These are phyloP conservation scores for Amphiprion ocellaris DNA, from an alignment of 2,113 vertebrate genomes.

Conservation along the genomic window DNA sequence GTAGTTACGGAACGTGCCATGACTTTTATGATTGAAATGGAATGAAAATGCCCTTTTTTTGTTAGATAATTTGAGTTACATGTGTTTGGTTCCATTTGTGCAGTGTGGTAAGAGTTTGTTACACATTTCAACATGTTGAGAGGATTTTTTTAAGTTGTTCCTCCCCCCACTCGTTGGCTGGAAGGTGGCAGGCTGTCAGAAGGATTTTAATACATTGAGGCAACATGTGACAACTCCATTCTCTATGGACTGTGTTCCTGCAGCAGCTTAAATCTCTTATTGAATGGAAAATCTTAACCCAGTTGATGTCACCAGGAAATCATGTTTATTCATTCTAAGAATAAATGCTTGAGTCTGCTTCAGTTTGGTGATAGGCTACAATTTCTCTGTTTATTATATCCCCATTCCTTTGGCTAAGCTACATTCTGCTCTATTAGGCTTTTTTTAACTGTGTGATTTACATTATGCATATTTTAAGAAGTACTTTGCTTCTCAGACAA, in stretches of 20 bases:
- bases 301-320: slow-evolving; percentile 71
- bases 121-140: slow-evolving; percentile 46
- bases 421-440: slow-evolving; percentile 20
- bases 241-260: slow-evolving; percentile 64
- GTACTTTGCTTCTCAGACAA: slow-evolving; percentile 23
- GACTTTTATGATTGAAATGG: neutral
- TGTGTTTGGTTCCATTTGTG: slow-evolving; percentile 26
- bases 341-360: slow-evolving; percentile 63
- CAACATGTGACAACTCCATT: slow-evolving; percentile 76
- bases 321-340: slow-evolving; percentile 75
- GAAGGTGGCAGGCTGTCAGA: slow-evolving; percentile 70
- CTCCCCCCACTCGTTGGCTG: slow-evolving; percentile 40
- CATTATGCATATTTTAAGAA: slow-evolving; percentile 49
- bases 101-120: slow-evolving; percentile 16
- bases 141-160: slow-evolving; percentile 15
- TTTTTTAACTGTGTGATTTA: slow-evolving; percentile 38
- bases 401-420: slow-evolving; percentile 27
- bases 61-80: slow-evolving; percentile 18
- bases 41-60: neutral
- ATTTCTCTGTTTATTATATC: slow-evolving; percentile 30
- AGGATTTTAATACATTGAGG: slow-evolving; percentile 65
- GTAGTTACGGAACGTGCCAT: neutral
- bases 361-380: slow-evolving; percentile 38
- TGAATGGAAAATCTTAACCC: slow-evolving; percentile 72
- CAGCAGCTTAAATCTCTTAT: slow-evolving; percentile 68